A percentile compares a stretch with the other conserved stretches of the same genome.
Evolutionary conservation across 2,888 invertebrate genomes (phyloP).

Genomic region (Xestoiulus laeticollis): DNA sequence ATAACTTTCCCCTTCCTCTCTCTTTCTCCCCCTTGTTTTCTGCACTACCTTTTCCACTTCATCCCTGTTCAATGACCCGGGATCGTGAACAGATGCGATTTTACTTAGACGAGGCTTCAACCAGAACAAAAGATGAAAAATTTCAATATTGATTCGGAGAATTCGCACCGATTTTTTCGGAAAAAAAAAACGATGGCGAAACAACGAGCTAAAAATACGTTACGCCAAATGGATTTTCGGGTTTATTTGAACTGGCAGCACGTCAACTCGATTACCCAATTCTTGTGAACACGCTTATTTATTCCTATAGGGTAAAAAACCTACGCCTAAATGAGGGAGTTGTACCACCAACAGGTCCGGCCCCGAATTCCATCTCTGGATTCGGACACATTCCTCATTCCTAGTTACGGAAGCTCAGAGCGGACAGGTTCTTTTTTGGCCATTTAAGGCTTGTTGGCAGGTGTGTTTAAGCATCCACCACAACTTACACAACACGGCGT

Average conservation of each 20-base stretch:
- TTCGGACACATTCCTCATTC: no score
- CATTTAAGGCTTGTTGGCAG: no score
- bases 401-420: no score
- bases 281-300: not conserved
- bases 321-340: no score
- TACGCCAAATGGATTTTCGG: not conserved
- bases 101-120: not conserved
- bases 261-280: not conserved
- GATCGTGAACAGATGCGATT: not conserved
- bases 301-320: not conserved
- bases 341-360: no score
- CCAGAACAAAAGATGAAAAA: not conserved
- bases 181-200: not conserved
- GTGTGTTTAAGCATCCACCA: no score
- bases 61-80: slow-evolving; percentile 5
- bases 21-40: not conserved
- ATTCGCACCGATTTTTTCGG: not conserved
- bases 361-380: no score
- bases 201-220: not conserved
- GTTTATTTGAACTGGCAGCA: not conserved
- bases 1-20: not conserved
- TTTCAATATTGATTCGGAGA: slow-evolving; percentile 12
- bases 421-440: no score
- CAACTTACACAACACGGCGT: no score
- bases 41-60: not conserved